Evolutionary conservation across 2,113 vertebrate genomes (phyloP).

Genomic region (Phainopepla nitens): DNA sequence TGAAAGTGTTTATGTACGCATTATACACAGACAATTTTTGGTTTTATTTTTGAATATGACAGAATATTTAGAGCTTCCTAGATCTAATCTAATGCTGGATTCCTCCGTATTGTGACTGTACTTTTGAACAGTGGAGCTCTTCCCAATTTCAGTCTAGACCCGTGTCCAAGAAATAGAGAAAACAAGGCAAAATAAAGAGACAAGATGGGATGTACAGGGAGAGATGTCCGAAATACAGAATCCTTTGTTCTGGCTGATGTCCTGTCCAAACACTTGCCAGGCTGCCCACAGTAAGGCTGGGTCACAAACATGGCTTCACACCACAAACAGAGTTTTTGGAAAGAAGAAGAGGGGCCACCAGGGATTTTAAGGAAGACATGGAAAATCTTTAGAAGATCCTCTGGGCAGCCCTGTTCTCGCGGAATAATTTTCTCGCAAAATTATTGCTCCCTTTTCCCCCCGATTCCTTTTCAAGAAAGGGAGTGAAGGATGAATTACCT

Average conservation of each 20-base stretch:
- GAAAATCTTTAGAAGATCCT: neutral
- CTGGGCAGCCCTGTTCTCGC: neutral
- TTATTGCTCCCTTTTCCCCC: neutral
- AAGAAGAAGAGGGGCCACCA: neutral
- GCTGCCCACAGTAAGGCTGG: neutral
- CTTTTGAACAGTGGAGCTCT: neutral
- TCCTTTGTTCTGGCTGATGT: neutral
- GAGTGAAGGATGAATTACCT: neutral
- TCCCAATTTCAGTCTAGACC: neutral
- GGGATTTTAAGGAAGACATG: neutral
- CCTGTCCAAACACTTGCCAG: neutral
- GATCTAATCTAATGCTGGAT: neutral
- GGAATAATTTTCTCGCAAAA: too few species aligned
- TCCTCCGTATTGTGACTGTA: neutral
- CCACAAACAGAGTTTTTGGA: neutral
- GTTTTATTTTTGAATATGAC: neutral
- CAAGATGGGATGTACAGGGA: accelerated
- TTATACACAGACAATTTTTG: neutral
- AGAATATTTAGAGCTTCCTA: neutral
- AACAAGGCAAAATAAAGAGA: neutral
- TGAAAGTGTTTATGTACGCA: accelerated
- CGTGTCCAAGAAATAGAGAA: neutral
- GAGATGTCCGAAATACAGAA: neutral
- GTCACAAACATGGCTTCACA: neutral
- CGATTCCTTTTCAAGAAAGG: neutral